phyloP scores from a whole-genome alignment of 2,888 invertebrate species.

The Malachius bipustulatus region DNA sequence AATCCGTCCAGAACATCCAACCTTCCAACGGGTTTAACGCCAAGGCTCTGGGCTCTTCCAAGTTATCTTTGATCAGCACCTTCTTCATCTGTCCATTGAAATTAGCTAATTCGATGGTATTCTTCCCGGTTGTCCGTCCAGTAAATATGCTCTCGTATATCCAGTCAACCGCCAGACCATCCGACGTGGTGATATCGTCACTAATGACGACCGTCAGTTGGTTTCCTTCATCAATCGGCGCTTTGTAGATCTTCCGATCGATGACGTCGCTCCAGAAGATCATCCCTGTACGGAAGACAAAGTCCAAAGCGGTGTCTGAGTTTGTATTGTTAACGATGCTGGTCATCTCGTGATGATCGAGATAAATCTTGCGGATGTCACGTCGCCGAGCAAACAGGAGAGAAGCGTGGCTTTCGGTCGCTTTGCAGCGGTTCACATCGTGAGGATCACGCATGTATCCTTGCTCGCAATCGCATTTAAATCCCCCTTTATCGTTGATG shows the following conservation, averaged over 20 bases:
- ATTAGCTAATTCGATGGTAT: slow-evolving; percentile 86
- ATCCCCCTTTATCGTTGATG: slow-evolving; percentile 80
- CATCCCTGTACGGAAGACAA: slow-evolving; percentile 84
- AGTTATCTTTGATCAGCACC: slow-evolving; percentile 66
- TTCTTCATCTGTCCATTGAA: slow-evolving; percentile 86
- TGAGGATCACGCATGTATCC: slow-evolving; percentile 81
- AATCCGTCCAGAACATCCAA: slow-evolving; percentile 98
- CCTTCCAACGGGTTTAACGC: slow-evolving; percentile 87
- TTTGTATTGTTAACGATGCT: slow-evolving; percentile 84
- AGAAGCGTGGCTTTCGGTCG: slow-evolving; percentile 83
- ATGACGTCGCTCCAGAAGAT: slow-evolving; percentile 96
- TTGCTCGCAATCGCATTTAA: slow-evolving; percentile 80
- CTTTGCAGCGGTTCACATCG: slow-evolving; percentile 76
- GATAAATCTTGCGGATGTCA: slow-evolving; percentile 83
- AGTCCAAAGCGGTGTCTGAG: slow-evolving; percentile 89
- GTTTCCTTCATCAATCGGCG: slow-evolving; percentile 82
- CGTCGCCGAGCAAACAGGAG: slow-evolving; percentile 78
- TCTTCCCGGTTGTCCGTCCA: slow-evolving; percentile 90
- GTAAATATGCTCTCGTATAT: slow-evolving; percentile 94
- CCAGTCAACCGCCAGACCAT: slow-evolving; percentile 98
- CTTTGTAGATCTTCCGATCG: slow-evolving; percentile 85
- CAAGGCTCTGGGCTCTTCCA: slow-evolving; percentile 91
- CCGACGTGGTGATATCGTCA: slow-evolving; percentile 77
- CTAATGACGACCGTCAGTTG: slow-evolving; percentile 73
- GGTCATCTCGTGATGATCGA: slow-evolving; percentile 87